Evolutionary conservation across 2,888 invertebrate species (phyloP).

Genomic region (Adineta ricciae): DNA sequence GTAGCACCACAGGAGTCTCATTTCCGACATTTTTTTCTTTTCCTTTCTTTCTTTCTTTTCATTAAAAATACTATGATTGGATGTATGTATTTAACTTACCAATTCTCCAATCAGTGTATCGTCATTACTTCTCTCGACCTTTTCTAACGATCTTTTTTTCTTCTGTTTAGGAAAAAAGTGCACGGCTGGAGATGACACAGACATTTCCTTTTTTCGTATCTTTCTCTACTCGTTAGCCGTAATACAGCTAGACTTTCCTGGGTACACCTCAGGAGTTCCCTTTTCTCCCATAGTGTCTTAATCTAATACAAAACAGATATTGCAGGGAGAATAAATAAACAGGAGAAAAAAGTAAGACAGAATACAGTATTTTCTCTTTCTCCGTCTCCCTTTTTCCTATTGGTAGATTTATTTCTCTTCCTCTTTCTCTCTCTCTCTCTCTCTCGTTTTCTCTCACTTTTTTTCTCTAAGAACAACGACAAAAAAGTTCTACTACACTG

Average conservation of each 20-base stretch:
- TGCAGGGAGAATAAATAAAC: background rate
- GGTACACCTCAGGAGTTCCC: background rate
- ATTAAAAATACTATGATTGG: too few species aligned
- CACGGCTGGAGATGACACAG: background rate
- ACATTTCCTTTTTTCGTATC: conserved; percentile 6
- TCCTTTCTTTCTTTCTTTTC: too few species aligned
- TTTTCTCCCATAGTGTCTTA: background rate
- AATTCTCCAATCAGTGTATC: background rate
- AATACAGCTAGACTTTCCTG: background rate
- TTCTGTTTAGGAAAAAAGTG: background rate
- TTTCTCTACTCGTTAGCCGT: background rate
- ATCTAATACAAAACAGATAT: background rate
- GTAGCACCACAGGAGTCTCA: too few species aligned
- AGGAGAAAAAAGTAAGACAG: background rate
- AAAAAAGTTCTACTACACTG: background rate
- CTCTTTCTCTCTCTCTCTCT: background rate
- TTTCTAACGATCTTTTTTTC: background rate
- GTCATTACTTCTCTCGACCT: background rate
- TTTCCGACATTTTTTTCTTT: too few species aligned
- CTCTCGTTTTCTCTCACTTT: background rate
- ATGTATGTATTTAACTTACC: too few species aligned
- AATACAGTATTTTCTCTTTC: background rate
- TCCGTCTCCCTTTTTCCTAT: background rate
- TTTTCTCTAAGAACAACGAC: background rate
- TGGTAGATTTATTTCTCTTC: background rate